Evolutionary conservation across 2,888 invertebrate species (phyloP), one percentile per base, ranked within the genome.

Genomic region (Candidula unifasciata): DNA sequence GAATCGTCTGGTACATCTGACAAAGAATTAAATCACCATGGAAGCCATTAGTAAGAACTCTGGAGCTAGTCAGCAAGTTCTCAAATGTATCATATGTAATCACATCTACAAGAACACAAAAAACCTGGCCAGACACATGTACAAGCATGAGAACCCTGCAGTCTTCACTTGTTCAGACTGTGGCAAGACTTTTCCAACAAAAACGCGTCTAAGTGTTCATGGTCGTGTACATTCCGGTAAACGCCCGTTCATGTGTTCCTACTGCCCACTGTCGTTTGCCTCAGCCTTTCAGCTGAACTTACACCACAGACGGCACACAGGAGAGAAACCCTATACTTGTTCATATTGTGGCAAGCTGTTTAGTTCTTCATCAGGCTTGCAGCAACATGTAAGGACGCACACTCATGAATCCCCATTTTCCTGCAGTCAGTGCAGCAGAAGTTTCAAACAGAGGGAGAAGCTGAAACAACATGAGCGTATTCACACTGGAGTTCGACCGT

Each of bases 391-490:
- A 2, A 64, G 44, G 44, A 79, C 66, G 3, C 79, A 79, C 44
- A 79, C 79, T 2, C 44, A 79, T 0, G 79, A 79, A 33, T 44
- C 64, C 1, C 79, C 79, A 1, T 79, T 44, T 30, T n/a, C 44
- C 0, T 79, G 79, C 68, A 44, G 30, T 44, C 37, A 52, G 27
- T 79, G 79, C n/a, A 66, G 52, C n/a, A 66, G n/a, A 66, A 66
- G 66, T n/a, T 79, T 79, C 37, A 79, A 68, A 66, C 66, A 79
- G 57, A 79, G 44, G 44, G 79, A 79, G n/a, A 79, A 79, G 30
- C 35, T 79, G 18, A 79, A 52, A 2, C 79, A 52, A 21, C 79
- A 79, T 79, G 79, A 79, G 18, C 44, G 52, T 68, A 79, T 79
- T 27, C 79, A 79, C 66, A n/a, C 79, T 10, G 79, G 79, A 37